phyloP scores from a whole-genome alignment of 2,113 vertebrate genomes.

The Brachyhypopomus gauderio region DNA sequence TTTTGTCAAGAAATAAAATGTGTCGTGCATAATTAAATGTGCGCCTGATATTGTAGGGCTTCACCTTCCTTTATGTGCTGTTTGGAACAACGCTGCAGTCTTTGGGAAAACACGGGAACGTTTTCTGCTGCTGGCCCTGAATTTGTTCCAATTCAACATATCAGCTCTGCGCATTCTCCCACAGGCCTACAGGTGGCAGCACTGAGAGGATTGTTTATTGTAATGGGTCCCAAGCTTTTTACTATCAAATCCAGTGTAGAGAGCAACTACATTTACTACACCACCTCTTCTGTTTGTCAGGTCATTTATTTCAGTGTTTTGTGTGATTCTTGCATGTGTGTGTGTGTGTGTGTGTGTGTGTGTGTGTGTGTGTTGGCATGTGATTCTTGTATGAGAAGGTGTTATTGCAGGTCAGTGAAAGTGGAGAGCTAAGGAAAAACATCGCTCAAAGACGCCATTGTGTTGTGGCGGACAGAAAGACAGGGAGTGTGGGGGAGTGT shows the following conservation, averaged over 20 bases:
- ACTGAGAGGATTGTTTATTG: neutral
- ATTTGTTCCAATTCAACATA: neutral
- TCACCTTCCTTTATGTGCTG: slow-evolving; percentile 22
- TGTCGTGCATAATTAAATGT: neutral
- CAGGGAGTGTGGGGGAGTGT: neutral
- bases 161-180: neutral
- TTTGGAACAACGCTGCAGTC: slow-evolving; percentile 4
- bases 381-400: neutral
- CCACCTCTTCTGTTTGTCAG: neutral
- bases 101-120: slow-evolving; percentile 3
- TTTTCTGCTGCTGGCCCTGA: neutral
- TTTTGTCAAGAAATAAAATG: neutral
- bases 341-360: too few species aligned
- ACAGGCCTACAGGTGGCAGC: neutral
- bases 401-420: neutral
- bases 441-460: slow-evolving; percentile 10
- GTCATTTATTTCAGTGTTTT: too few species aligned
- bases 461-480: neutral
- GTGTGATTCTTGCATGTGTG: too few species aligned
- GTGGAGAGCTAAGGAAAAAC: neutral
- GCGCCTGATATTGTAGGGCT: neutral
- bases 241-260: neutral
- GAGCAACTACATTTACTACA: neutral
- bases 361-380: too few species aligned
- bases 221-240: neutral